These are phyloP conservation scores for Pangasius macronema DNA, from an alignment of 2,797 vertebrate species.

Conservation along the genomic window DNA sequence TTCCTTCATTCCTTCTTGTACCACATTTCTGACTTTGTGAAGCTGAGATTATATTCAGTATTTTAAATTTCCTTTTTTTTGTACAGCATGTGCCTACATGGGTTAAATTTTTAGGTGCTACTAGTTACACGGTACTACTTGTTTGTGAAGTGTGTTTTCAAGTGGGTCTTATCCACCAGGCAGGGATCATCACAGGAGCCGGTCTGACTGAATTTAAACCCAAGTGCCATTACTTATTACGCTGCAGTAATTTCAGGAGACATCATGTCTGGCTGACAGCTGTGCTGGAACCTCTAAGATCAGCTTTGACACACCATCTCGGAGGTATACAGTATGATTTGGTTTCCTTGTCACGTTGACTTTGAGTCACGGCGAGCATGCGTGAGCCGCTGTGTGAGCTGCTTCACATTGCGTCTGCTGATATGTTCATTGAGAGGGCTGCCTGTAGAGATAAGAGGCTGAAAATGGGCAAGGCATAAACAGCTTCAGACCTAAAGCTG, in stretches of 20 bases:
- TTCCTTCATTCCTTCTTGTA: neutral
- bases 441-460: conserved; percentile 57
- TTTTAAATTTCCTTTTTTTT: neutral
- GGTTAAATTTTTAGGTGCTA: no score
- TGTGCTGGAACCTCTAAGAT: conserved; percentile 47
- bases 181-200: conserved; percentile 8
- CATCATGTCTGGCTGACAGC: conserved; percentile 49
- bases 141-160: no score
- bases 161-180: no score
- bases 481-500: conserved; percentile 33
- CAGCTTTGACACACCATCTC: conserved; percentile 46
- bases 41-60: neutral
- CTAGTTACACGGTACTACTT: no score
- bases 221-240: conserved; percentile 42
- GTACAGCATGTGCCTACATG: conserved; percentile 20
- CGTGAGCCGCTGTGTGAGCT: conserved; percentile 44
- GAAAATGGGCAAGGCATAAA: conserved; percentile 50
- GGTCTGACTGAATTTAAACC: conserved; percentile 19
- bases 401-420: conserved; percentile 47
- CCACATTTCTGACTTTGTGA: neutral
- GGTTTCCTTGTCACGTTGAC: conserved; percentile 56
- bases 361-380: conserved; percentile 52
- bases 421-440: conserved; percentile 55
- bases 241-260: conserved; percentile 39
- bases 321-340: conserved; percentile 51